Base-by-base conservation (phyloP, 2,113 vertebrate genomes). In the Tetrao urogallus region DNA sequence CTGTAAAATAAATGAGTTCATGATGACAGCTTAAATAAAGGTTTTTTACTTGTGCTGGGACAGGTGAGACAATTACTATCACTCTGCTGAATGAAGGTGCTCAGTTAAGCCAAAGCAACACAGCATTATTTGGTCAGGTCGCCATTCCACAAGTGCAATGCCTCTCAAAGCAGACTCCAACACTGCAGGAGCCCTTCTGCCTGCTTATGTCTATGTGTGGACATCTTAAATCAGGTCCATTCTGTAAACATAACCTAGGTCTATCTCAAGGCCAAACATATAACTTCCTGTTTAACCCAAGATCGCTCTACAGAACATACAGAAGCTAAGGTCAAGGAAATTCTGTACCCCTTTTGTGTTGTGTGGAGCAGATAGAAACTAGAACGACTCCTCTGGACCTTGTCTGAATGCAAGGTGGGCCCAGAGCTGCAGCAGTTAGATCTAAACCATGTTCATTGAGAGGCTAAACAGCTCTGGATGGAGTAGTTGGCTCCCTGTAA, bases 341-440 rank as follows among this genome's bases (percentile, higher is more conserved):
- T 6, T 28, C 28, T 30, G 54, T 9, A 42, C 25, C 58, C 8
- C 8, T 38, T 75, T 25, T 52, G 43, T 64, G 30, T 32, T 54
- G 86, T 25, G 13, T 0, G 0, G 34, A 82, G 43, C 30, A 90
- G 30, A 4, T 7, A 52, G 75, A 84, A n/a, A 75, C 21, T 32
- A 50, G 40, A 80, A 64, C 2, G 3, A 56, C 36, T 50, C 24
- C 3, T 18, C 42, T 38, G 32, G 20, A 93, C 15, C n/a, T 65
- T n/a, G 22, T 43, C 20, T 0, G 0, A 25, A 58, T 19, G 7
- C 0, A 0, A 79, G 43, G 50, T 84, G 28, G 38, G 54, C 27
- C 19, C 47, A 52, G 52, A 11, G 22, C n/a, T 76, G 38, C 57
- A 73, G 42, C 81, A 80, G 54, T 38, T 79, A 56, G 15, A 30